Conservation (phyloP, 2,888 invertebrate genomes). For the Rhagium mordax region DNA sequence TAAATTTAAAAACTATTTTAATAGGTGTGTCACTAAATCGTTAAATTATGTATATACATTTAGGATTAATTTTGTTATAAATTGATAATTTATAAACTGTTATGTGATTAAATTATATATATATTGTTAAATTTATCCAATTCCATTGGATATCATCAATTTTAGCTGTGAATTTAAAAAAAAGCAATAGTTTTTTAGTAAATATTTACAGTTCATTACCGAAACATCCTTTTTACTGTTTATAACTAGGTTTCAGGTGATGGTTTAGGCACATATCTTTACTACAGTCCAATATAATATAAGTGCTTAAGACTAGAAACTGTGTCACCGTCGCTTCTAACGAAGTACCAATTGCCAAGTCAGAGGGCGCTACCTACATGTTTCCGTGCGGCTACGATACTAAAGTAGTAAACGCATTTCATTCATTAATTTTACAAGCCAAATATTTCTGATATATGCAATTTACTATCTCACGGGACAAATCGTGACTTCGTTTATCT, state of each 20-base stretch:
- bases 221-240: background rate
- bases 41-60: conserved; percentile 31
- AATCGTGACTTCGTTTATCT: no score
- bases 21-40: conserved; percentile 9
- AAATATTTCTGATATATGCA: no score
- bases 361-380: no score
- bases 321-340: no score
- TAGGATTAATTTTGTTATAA: conserved; percentile 20
- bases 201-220: conserved; percentile 14
- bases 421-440: no score
- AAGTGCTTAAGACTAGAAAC: no score
- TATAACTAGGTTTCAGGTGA: conserved; percentile 4
- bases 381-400: no score
- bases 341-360: no score
- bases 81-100: conserved; percentile 26
- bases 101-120: conserved; percentile 31
- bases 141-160: conserved; percentile 13
- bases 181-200: conserved; percentile 24
- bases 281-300: background rate
- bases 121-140: conserved; percentile 24
- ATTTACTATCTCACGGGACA: no score
- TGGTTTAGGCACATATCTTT: conserved; percentile 12
- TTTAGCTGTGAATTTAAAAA: conserved; percentile 21
- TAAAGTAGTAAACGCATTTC: no score
- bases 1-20: conserved; percentile 12